Percentiles rank a stretch among this genome's conserved stretches.
Evolutionary conservation across 2,113 vertebrate species (phyloP).

Genomic region (Laticauda laticaudata): DNA sequence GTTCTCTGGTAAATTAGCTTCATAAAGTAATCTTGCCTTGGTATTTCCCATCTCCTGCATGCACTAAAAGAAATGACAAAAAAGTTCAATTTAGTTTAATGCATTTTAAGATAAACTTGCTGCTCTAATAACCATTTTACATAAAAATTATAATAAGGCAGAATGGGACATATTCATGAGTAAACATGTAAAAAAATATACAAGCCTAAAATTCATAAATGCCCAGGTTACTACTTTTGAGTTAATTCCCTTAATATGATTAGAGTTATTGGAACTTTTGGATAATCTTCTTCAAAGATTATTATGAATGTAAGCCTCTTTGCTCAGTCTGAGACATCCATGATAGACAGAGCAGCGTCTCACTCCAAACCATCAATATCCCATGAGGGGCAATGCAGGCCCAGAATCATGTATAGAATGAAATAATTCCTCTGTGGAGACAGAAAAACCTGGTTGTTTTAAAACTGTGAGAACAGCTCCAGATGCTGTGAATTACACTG

Average conservation of each 20-base stretch:
- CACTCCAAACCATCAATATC: not conserved
- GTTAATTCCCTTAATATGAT: not conserved
- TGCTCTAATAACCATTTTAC: not conserved
- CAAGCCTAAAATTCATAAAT: not conserved
- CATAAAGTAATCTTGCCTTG: slow-evolving; percentile 88
- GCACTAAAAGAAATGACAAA: slow-evolving; percentile 73
- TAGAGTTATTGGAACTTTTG: not conserved
- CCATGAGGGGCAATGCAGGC: not conserved
- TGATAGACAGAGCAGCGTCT: not conserved
- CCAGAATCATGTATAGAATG: not conserved
- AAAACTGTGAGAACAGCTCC: not conserved
- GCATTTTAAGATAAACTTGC: not conserved
- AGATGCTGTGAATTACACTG: not conserved
- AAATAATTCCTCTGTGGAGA: not conserved
- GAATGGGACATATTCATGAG: not conserved
- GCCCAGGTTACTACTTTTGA: not conserved
- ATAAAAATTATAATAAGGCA: not conserved
- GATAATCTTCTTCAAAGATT: not conserved
- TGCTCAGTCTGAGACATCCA: not conserved
- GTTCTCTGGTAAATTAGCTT: slow-evolving; percentile 93
- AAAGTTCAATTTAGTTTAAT: not conserved
- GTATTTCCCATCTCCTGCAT: slow-evolving; percentile 98
- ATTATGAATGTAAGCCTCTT: not conserved
- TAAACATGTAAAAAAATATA: not conserved
- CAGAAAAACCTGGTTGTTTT: not conserved